These are phyloP conservation scores for Timandra comae DNA, from an alignment of 2,888 invertebrate genomes.

Conservation along the genomic window DNA sequence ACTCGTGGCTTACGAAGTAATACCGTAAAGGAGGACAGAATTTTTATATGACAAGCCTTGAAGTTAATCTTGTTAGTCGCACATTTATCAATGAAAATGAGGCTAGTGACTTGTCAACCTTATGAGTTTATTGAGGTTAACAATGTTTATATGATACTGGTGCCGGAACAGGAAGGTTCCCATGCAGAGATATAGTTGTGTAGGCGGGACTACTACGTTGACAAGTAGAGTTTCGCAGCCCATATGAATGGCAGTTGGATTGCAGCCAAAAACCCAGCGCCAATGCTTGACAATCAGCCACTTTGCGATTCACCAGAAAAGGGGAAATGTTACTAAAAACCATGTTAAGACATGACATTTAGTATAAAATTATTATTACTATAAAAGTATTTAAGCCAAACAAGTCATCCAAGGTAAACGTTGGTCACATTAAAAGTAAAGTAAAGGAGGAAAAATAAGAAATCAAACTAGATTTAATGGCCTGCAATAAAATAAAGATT, in stretches of 20 bases:
- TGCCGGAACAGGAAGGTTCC: conserved; percentile 59
- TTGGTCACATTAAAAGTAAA: too few relatives aligned
- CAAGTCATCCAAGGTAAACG: too few relatives aligned
- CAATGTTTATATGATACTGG: conserved; percentile 13
- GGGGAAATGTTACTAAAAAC: conserved; percentile 45
- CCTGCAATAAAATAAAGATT: too few relatives aligned
- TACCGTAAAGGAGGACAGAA: conserved; percentile 4
- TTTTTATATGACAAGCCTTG: conserved; percentile 7
- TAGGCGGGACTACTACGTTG: conserved; percentile 36
- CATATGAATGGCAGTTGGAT: conserved; percentile 52
- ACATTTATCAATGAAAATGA: conserved; percentile 7
- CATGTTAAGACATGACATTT: conserved; percentile 24
- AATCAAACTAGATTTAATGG: too few relatives aligned
- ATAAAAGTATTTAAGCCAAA: conserved; percentile 18
- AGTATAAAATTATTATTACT: too few relatives aligned
- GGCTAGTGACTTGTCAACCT: conserved; percentile 2
- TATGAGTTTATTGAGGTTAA: conserved; percentile 10
- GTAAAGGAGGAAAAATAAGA: too few relatives aligned
- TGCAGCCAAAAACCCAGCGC: conserved; percentile 27
- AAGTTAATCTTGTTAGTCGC: conserved; percentile 7
- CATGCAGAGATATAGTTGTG: conserved; percentile 28
- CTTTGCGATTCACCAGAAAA: conserved; percentile 50
- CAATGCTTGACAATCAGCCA: conserved; percentile 30
- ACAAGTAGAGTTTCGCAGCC: conserved; percentile 24
- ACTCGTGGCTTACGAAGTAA: conserved; percentile 2